Evolutionary conservation across 2,797 vertebrate species (phyloP).

Genomic region (Phoebastria nigripes): DNA sequence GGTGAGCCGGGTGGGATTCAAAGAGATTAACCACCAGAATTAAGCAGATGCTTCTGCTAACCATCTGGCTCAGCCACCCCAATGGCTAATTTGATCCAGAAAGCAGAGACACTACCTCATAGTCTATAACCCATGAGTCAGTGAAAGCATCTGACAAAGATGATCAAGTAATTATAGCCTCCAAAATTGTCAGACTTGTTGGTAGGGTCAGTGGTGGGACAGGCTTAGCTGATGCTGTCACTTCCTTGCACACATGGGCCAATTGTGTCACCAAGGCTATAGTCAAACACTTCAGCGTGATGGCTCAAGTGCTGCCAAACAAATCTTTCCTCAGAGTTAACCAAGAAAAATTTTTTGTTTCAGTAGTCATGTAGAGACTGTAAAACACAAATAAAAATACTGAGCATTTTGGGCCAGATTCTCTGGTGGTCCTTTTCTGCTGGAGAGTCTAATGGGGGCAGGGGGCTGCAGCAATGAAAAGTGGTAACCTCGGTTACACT

Average conservation of each 20-base stretch:
- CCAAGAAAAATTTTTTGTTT: neutral
- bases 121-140: slow-evolving; percentile 18
- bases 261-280: neutral
- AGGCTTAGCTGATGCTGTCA: slow-evolving; percentile 4
- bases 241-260: neutral
- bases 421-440: neutral
- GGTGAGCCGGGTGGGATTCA: neutral
- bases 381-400: neutral
- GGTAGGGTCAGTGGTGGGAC: neutral
- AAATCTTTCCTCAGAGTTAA: neutral
- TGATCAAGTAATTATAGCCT: slow-evolving; percentile 20
- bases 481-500: neutral
- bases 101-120: slow-evolving; percentile 46
- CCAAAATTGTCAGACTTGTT: neutral
- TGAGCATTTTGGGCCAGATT: neutral
- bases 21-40: neutral
- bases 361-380: neutral
- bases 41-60: slow-evolving; percentile 5
- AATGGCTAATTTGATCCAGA: slow-evolving; percentile 33
- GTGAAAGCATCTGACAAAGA: slow-evolving; percentile 35
- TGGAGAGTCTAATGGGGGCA: neutral
- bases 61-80: neutral
- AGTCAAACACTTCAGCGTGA: neutral
- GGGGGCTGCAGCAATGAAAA: neutral
- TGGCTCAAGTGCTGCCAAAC: neutral